phyloP scores from a whole-genome alignment of 2,888 invertebrate genomes.

The Tetragnatha montana region DNA sequence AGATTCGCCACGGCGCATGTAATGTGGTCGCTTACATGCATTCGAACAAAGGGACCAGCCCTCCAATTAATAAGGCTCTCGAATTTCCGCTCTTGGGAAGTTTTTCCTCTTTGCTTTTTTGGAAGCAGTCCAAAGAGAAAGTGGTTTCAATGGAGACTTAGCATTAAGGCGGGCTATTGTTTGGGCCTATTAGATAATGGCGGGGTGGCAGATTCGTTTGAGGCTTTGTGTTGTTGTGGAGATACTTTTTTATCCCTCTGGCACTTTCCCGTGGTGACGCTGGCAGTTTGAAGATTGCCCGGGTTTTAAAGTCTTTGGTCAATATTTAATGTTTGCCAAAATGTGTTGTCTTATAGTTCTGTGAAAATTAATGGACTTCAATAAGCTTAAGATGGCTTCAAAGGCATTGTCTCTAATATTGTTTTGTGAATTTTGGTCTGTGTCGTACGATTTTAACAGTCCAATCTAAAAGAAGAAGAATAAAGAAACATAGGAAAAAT shows the following conservation, averaged over 20 bases:
- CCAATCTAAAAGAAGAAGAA: too few species aligned
- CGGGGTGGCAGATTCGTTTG: not conserved
- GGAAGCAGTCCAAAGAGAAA: constrained; percentile 52
- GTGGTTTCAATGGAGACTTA: constrained; percentile 37
- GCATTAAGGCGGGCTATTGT: not conserved
- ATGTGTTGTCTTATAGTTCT: not conserved
- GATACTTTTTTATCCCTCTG: not conserved
- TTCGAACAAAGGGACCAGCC: constrained; percentile 58
- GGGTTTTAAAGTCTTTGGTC: not conserved
- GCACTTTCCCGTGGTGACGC: not conserved
- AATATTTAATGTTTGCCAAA: not conserved
- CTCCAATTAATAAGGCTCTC: constrained; percentile 67
- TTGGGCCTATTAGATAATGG: constrained; percentile 6
- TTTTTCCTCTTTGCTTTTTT: constrained; percentile 30
- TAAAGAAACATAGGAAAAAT: too few species aligned
- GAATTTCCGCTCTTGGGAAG: constrained; percentile 52
- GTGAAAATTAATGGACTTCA: not conserved
- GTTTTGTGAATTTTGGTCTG: too few species aligned
- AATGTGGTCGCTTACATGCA: constrained; percentile 62
- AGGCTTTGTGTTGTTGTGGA: not conserved
- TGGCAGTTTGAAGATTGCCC: not conserved
- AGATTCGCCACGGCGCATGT: constrained; percentile 41
- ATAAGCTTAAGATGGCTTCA: not conserved
- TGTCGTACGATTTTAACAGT: too few species aligned
- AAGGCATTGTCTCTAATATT: too few species aligned